A percentile compares a stretch with the other conserved stretches of the same genome.
phyloP scores from a whole-genome alignment of 2,113 vertebrate genomes.

The Sander lucioperca region DNA sequence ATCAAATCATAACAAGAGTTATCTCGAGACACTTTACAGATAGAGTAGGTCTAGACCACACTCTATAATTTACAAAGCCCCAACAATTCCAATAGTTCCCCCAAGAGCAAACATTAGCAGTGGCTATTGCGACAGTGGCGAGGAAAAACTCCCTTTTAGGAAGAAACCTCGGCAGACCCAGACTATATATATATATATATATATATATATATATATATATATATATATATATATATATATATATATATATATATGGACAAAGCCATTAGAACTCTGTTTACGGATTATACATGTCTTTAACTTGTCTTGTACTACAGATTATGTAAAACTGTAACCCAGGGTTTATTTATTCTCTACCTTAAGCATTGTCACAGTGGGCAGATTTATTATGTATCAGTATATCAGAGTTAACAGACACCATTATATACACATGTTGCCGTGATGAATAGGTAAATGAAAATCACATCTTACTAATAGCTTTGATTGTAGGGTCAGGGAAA shows the following conservation, averaged over 20 bases:
- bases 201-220: too few species aligned
- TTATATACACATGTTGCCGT: conserved; percentile 76
- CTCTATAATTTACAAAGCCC: too few species aligned
- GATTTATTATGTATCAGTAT: conserved; percentile 39
- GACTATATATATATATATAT: too few species aligned
- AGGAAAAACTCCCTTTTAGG: too few species aligned
- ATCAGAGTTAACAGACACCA: conserved; percentile 42
- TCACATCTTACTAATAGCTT: conserved; percentile 80
- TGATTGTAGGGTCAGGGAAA: conserved; percentile 19
- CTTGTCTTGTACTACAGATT: not conserved
- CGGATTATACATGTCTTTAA: not conserved
- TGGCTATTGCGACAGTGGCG: too few species aligned
- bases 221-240: not conserved
- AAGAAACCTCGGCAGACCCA: too few species aligned
- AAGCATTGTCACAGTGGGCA: not conserved
- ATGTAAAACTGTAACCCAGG: not conserved
- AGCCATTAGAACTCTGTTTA: not conserved
- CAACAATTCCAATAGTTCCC: too few species aligned
- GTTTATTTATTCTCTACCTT: not conserved
- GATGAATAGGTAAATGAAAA: conserved; percentile 86
- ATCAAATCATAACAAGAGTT: too few species aligned
- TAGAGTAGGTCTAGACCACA: too few species aligned
- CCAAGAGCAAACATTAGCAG: too few species aligned
- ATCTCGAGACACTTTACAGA: too few species aligned
- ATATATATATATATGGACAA: not conserved